Evolutionary conservation across 2,797 vertebrate genomes (phyloP), one percentile per base, ranked within the genome.

Genomic region (Macropus fuliginosus): DNA sequence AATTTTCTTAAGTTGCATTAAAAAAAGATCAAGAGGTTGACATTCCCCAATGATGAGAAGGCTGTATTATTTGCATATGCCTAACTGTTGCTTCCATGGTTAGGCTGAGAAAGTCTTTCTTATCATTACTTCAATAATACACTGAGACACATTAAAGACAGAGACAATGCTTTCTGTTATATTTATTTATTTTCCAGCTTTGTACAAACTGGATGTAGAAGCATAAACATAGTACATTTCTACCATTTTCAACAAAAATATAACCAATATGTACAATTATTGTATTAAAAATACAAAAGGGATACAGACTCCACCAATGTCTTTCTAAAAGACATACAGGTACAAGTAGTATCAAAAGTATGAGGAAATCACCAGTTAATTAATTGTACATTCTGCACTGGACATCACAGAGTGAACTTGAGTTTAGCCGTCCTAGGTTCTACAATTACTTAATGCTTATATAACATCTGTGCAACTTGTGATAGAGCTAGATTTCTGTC

Each of bases 291-390:
- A 99, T 99, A 99, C 99, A 99, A 99, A 99, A 99, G 99, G 98
- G 99, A 99, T 99, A 99, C 99, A 98, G 99, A 99, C 99, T 99
- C 99, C 99, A 99, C 99, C 99, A 99, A 99, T 99, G 99, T 99
- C 99, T 99, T 99, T 99, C 99, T 99, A 99, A 99, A 99, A 99
- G 99, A 99, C 99, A 99, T 99, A 99, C 99, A 99, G 99, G 99
- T 99, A 99, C 99, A 99, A 99, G 99, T 99, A 99, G 99, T 99
- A 99, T 99, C 99, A 99, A 99, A 99, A 99, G 99, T 99, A 99
- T 99, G 99, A 99, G 99, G 99, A 99, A 99, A 99, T 99, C 99
- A 99, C 99, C 99, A 99, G 99, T 99, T 99, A 99, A 99, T 99
- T 99, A 99, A 99, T 99, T 99, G 99, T 99, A 99, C 99, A 99